Conservation (phyloP, 2,888 invertebrate species). For the Hyposoter didymator region DNA sequence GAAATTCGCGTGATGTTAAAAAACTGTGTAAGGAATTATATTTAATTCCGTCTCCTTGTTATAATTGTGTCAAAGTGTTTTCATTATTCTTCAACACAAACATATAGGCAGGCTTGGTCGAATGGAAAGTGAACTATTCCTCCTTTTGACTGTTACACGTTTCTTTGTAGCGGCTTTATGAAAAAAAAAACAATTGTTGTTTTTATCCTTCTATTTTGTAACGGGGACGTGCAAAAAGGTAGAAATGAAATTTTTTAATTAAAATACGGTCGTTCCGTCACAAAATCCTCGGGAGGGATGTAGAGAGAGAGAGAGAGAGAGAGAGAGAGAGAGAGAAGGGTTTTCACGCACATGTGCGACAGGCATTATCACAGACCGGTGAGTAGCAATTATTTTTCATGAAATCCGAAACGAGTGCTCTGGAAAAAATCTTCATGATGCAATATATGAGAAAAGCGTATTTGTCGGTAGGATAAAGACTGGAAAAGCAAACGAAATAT, state of each 20-base stretch:
- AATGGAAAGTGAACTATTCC: constrained; percentile 7
- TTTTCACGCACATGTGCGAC: constrained; percentile 47
- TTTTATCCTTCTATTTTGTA: neutral
- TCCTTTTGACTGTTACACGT: neutral
- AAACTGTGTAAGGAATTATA: neutral
- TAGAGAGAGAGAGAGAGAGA: neutral
- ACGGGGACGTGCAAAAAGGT: neutral
- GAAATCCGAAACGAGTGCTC: constrained; percentile 17
- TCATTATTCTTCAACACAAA: neutral
- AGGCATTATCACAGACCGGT: constrained; percentile 36
- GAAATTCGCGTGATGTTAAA: neutral
- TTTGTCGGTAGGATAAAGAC: constrained; percentile 16
- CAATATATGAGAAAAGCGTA: constrained; percentile 18
- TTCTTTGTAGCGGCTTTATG: neutral
- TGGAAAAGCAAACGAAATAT: neutral
- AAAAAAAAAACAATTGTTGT: neutral
- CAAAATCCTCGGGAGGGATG: neutral
- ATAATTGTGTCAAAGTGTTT: neutral
- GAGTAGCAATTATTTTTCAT: constrained; percentile 44
- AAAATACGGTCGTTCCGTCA: constrained; percentile 37
- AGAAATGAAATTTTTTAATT: constrained; percentile 53
- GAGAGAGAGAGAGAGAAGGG: neutral
- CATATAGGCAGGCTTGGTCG: neutral
- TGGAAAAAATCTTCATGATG: constrained; percentile 14
- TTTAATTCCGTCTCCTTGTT: neutral